Base-by-base conservation (phyloP, 2,113 vertebrate species). In the Carlito syrichta region DNA sequence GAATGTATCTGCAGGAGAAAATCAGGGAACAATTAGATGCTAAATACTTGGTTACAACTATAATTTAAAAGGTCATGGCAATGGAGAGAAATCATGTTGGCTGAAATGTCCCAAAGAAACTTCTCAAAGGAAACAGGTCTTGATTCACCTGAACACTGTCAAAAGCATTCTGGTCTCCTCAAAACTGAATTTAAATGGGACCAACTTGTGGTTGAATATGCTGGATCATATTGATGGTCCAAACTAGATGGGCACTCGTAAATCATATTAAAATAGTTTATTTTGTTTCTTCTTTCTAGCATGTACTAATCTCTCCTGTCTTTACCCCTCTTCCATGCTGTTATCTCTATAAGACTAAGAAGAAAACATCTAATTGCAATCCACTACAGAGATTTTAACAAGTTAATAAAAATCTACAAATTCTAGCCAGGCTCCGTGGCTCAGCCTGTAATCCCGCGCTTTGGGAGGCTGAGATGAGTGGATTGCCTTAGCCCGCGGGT, bases 331-430 rank as follows among this genome's bases (percentile, higher is more conserved):
- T 30, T 38, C 13, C 50, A 2, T 56, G 12, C 9, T 40, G 6
- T 35, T 82, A 66, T 69, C 45, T 48, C 68, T 43, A 27, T 11
- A 6, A 43, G 35, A 13, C 66, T 35, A 63, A 77, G 32, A 83
- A 66, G 74, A 73, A 88, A 82, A 54, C 27, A 38, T 38, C 32
- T 52, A 48, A 82, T 40, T 52, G 58, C 10, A 79, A 77, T 56
- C n/a, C 40, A n/a, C 90, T 68, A 58, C 71, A 84, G 84, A 63
- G 76, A 85, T 86, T 79, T 95, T 60, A 96, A 89, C 45, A 96
- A 79, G 91, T 96, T 89, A 89, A 81, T 84, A 50, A 90, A 96
- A 77, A 91, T 87, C 58, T 89, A 94, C 62, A 94, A 54, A 91
- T 94, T 97, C 58, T 40, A n/a, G n/a, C n/a, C n/a, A n/a, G n/a